Evolutionary conservation across 2,113 vertebrate genomes (phyloP).

Genomic region (Esox niger): DNA sequence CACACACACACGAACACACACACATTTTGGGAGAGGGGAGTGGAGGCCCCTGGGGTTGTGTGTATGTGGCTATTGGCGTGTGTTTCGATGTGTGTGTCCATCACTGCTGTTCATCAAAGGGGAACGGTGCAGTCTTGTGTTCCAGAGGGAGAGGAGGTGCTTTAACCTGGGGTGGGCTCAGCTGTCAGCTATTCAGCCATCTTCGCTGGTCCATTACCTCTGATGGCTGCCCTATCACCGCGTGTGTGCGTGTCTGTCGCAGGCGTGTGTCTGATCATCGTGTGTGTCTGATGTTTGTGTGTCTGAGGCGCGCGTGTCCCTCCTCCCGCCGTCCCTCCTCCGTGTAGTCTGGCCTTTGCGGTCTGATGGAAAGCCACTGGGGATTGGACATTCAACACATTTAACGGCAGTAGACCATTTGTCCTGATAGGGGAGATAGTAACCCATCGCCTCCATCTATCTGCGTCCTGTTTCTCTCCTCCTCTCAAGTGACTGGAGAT

Average conservation of each 20-base stretch:
- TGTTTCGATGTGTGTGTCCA: too few relatives aligned
- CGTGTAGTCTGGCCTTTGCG: conserved; percentile 11
- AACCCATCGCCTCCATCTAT: conserved; percentile 11
- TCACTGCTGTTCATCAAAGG: too few relatives aligned
- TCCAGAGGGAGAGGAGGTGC: too few relatives aligned
- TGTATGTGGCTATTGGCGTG: conserved; percentile 6
- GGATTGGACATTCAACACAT: conserved; percentile 39
- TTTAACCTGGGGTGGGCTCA: too few relatives aligned
- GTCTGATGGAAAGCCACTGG: conserved; percentile 47
- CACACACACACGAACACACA: too few relatives aligned
- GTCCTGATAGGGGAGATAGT: conserved; percentile 36
- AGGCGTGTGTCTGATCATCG: too few relatives aligned
- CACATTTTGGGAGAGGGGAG: too few relatives aligned
- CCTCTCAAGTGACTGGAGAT: conserved; percentile 27
- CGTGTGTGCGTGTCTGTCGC: too few relatives aligned
- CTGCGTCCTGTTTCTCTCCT: not conserved
- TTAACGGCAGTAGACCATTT: conserved; percentile 40
- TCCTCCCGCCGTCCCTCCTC: conserved; percentile 3
- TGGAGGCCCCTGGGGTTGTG: not conserved
- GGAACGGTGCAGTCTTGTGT: too few relatives aligned
- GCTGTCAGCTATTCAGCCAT: too few relatives aligned
- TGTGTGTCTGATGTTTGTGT: conserved; percentile 5
- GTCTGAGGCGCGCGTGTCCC: conserved; percentile 14
- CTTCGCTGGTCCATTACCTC: too few relatives aligned
- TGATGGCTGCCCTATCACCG: too few relatives aligned